Evolutionary conservation across 2,113 vertebrate species (phyloP).

Genomic region (Pica pica): DNA sequence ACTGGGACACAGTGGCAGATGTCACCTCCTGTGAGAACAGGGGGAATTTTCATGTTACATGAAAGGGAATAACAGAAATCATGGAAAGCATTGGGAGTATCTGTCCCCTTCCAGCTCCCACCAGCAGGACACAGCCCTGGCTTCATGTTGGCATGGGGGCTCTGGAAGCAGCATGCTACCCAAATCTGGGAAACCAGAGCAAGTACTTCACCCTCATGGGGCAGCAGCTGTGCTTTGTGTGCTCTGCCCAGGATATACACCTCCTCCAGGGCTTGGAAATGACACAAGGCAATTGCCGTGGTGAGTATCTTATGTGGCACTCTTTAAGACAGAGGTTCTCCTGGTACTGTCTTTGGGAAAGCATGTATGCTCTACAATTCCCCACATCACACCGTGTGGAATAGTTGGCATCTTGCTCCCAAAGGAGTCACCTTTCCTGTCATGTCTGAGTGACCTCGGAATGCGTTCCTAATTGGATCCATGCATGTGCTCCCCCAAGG

Average conservation of each 20-base stretch:
- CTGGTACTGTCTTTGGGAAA: neutral
- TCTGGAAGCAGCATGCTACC: neutral
- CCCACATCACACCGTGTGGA: neutral
- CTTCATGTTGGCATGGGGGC: fast-evolving
- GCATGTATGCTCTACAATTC: neutral
- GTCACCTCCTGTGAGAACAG: neutral
- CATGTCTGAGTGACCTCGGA: neutral
- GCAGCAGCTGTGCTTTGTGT: neutral
- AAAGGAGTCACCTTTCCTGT: slow-evolving; percentile 4
- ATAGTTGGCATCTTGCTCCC: neutral
- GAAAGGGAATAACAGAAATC: neutral
- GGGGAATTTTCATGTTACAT: neutral
- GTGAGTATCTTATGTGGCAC: neutral
- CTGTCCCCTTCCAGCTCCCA: neutral
- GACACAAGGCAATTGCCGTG: neutral
- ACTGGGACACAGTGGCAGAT: neutral
- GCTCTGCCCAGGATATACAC: neutral
- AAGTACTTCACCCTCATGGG: fast-evolving
- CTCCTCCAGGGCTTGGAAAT: neutral
- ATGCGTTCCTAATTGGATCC: neutral
- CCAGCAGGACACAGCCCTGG: neutral
- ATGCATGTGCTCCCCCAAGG: neutral
- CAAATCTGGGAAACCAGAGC: neutral
- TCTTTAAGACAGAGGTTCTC: neutral
- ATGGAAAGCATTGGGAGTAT: neutral